A percentile compares a stretch with the other conserved stretches of the same genome.
phyloP scores from a whole-genome alignment of 2,113 vertebrate genomes.

The Phaetusa simplex region DNA sequence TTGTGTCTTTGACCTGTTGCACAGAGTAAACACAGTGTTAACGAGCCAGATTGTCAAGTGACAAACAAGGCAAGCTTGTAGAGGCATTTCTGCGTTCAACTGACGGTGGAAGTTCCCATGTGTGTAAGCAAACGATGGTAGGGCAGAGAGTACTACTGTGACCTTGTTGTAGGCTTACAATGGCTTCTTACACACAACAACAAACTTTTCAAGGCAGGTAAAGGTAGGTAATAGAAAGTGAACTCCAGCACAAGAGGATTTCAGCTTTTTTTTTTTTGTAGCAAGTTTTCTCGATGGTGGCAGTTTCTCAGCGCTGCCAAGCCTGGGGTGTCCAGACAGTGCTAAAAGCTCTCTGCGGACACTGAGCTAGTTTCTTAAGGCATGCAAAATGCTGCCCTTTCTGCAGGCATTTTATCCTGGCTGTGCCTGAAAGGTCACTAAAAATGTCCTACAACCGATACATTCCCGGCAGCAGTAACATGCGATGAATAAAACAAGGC shows the following conservation, averaged over 20 bases:
- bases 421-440: constrained; percentile 53
- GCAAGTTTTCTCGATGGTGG: background rate
- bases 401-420: constrained; percentile 11
- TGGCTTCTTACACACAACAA: background rate
- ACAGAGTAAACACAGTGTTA: constrained; percentile 19
- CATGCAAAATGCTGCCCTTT: constrained; percentile 42
- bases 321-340: background rate
- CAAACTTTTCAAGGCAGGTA: background rate
- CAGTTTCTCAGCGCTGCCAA: background rate
- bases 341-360: constrained; percentile 22
- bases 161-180: background rate
- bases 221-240: background rate
- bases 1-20: background rate
- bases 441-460: background rate
- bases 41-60: background rate
- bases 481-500: constrained; percentile 28
- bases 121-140: background rate
- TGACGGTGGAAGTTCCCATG: background rate
- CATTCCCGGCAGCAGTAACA: background rate
- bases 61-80: background rate
- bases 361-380: background rate
- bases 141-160: background rate
- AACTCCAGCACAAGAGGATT: background rate
- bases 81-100: background rate
- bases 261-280: background rate